A percentile compares a stretch with the other conserved stretches of the same genome.
phyloP scores from a whole-genome alignment of 2,113 vertebrate species.

The Agelaius tricolor region DNA sequence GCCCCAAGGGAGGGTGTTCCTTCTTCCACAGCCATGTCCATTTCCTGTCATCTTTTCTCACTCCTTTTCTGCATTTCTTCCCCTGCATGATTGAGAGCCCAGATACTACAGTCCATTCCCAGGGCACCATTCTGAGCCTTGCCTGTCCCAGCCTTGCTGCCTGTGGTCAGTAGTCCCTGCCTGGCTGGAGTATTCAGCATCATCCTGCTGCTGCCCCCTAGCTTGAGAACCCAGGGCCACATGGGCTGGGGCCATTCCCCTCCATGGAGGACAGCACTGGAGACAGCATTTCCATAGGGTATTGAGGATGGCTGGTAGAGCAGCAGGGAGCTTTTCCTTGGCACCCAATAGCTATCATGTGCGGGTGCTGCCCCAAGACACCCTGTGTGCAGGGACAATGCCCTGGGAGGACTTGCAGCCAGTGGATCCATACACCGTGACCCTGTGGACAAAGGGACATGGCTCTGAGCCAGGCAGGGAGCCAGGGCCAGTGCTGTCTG shows the following conservation, averaged over 20 bases:
- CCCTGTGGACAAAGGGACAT: fast-evolving
- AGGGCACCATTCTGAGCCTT: neutral
- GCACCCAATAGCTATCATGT: neutral
- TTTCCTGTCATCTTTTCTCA: constrained; percentile 15
- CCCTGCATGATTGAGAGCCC: neutral
- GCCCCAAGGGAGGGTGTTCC: neutral
- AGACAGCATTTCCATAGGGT: neutral
- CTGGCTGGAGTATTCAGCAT: neutral
- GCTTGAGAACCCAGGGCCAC: neutral
- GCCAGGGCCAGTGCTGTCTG: neutral
- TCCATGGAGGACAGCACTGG: neutral
- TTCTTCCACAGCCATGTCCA: neutral
- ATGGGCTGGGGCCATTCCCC: fast-evolving
- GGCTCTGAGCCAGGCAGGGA: neutral
- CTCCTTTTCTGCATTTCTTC: neutral
- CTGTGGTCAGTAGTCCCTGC: neutral
- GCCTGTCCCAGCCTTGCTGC: neutral
- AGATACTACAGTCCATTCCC: neutral
- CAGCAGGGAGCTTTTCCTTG: neutral
- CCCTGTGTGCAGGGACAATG: neutral
- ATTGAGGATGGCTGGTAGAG: neutral
- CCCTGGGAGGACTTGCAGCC: neutral
- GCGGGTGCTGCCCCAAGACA: fast-evolving
- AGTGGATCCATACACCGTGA: neutral
- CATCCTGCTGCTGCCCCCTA: neutral